These are phyloP conservation scores for Xestia xanthographa DNA, from an alignment of 2,888 invertebrate genomes.

Conservation along the genomic window DNA sequence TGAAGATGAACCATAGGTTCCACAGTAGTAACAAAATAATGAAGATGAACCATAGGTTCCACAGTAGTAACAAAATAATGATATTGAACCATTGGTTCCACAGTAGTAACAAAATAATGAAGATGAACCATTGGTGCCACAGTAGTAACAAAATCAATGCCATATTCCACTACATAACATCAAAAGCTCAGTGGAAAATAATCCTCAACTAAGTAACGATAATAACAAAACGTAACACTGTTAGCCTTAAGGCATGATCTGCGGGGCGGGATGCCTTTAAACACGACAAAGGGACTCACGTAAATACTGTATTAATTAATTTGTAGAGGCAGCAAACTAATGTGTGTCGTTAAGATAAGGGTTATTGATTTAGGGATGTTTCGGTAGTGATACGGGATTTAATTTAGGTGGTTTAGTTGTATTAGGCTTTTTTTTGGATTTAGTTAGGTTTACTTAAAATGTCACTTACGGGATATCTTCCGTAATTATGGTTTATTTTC, in stretches of 20 bases:
- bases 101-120: neutral
- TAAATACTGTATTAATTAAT: constrained; percentile 88
- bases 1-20: neutral
- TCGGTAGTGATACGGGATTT: neutral
- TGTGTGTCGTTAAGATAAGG: constrained; percentile 38
- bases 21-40: too few relatives aligned
- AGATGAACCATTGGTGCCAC: neutral
- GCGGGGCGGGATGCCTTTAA: constrained; percentile 73
- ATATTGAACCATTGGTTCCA: neutral
- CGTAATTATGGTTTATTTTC: too few relatives aligned
- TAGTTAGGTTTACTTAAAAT: too few relatives aligned
- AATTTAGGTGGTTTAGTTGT: neutral
- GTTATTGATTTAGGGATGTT: constrained; percentile 20
- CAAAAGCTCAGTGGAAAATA: constrained; percentile 31
- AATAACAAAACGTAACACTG: constrained; percentile 47
- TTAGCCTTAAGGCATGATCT: constrained; percentile 73
- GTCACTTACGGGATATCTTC: too few relatives aligned
- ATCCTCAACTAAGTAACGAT: constrained; percentile 30
- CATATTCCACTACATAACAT: neutral
- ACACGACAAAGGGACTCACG: constrained; percentile 84
- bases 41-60: neutral
- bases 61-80: neutral
- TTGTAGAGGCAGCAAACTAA: constrained; percentile 77
- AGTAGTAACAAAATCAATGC: neutral
- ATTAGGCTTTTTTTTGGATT: neutral